These are phyloP conservation scores for Anhinga anhinga DNA, from an alignment of 2,113 vertebrate genomes.

Conservation along the genomic window DNA sequence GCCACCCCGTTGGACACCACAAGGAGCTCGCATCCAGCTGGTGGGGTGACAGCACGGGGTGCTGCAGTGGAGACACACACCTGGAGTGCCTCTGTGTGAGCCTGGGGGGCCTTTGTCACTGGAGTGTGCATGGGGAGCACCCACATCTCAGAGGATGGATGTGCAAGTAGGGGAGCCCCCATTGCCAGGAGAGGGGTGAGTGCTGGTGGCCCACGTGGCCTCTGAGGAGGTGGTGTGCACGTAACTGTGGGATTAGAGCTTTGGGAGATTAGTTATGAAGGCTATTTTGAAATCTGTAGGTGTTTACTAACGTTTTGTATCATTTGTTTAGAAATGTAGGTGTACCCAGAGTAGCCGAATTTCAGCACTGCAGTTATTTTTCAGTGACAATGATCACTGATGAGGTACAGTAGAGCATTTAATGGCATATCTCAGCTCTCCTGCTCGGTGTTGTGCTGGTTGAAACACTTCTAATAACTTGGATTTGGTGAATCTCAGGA, in stretches of 20 bases:
- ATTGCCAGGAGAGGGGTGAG: neutral
- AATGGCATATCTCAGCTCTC: neutral
- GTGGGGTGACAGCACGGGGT: neutral
- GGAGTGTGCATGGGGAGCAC: neutral
- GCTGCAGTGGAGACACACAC: neutral
- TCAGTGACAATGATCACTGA: neutral
- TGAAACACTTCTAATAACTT: neutral
- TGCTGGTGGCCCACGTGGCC: neutral
- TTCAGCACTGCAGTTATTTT: neutral
- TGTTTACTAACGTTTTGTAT: neutral
- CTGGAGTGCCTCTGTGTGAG: neutral
- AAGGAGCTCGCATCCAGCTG: neutral
- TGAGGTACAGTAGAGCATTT: neutral
- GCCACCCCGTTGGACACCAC: fast-evolving
- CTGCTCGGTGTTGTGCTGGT: neutral
- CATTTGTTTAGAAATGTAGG: neutral
- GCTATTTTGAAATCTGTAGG: neutral
- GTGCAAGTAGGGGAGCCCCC: neutral
- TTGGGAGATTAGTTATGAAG: neutral
- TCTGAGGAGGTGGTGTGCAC: neutral
- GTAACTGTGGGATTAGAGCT: neutral
- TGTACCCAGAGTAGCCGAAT: neutral
- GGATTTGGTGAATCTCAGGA: neutral
- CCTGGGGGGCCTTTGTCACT: neutral
- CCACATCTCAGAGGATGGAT: neutral